phyloP scores from a whole-genome alignment of 2,113 vertebrate species.

The Pristiophorus japonicus region DNA sequence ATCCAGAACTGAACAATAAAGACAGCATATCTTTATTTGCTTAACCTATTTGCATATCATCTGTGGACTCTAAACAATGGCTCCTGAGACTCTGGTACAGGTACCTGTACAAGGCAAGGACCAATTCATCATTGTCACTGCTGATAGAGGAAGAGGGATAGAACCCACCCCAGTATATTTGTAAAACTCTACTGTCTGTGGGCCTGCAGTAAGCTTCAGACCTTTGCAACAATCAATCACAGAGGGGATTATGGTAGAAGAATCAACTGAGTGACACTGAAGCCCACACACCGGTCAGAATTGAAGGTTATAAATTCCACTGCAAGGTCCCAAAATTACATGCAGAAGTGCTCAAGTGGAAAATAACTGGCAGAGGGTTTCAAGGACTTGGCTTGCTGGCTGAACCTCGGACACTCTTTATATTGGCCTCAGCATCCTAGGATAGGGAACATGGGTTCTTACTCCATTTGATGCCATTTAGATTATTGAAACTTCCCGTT shows the following conservation, averaged over 20 bases:
- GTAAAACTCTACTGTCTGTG: neutral
- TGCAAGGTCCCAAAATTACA: neutral
- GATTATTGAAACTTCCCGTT: neutral
- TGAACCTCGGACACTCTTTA: neutral
- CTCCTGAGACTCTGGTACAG: neutral
- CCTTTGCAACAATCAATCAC: neutral
- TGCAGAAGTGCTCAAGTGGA: neutral
- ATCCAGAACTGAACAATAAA: constrained; percentile 15
- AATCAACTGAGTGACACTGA: neutral
- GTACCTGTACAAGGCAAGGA: neutral
- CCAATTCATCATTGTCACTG: constrained; percentile 24
- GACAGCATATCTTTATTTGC: constrained; percentile 2
- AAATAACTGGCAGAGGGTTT: neutral
- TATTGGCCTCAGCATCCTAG: neutral
- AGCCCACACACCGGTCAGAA: neutral
- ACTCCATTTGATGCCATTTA: neutral
- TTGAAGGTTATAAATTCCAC: neutral
- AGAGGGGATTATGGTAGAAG: neutral
- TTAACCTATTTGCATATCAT: neutral
- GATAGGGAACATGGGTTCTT: neutral
- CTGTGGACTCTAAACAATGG: neutral
- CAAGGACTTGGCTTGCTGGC: too few relatives aligned
- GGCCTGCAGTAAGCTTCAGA: neutral
- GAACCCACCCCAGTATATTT: neutral
- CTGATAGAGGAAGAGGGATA: neutral